Conservation (phyloP, 1,140 invertebrate genomes). For the Cydia splendana region DNA sequence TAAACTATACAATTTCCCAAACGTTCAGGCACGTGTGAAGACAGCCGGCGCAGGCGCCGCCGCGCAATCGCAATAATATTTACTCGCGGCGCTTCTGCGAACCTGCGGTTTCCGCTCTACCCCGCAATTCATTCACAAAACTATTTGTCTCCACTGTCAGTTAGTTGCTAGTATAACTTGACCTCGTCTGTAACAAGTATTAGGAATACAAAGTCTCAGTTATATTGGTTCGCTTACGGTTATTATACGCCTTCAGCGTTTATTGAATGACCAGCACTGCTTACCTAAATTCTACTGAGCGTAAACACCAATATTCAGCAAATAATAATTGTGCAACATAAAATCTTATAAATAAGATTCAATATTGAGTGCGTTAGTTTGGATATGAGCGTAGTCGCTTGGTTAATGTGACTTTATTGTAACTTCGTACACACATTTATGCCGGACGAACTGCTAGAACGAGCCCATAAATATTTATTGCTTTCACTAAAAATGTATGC, state of each 20-base stretch:
- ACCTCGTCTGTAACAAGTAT: not conserved
- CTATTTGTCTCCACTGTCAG: not conserved
- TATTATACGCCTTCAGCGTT: not conserved
- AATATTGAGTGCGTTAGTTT: not conserved
- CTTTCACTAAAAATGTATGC: constrained; percentile 28
- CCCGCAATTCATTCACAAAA: not conserved
- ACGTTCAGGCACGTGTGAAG: constrained; percentile 14
- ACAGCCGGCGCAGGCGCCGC: constrained; percentile 13
- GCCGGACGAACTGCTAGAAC: constrained; percentile 25
- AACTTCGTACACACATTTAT: not conserved
- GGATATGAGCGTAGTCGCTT: not conserved
- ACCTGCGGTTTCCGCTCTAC: constrained; percentile 55
- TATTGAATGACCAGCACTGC: not conserved
- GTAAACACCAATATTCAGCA: not conserved
- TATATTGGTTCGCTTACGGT: not conserved
- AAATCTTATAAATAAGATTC: not conserved
- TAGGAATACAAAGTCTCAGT: not conserved
- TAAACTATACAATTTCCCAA: not conserved
- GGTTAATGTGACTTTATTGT: not conserved
- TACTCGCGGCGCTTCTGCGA: constrained; percentile 59
- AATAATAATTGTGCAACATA: not conserved
- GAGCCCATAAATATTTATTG: constrained; percentile 27
- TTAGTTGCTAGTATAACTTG: not conserved
- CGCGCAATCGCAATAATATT: constrained; percentile 52
- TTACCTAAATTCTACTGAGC: not conserved